phyloP scores from a whole-genome alignment of 2,113 vertebrate species.

The Zosterops japonicus region DNA sequence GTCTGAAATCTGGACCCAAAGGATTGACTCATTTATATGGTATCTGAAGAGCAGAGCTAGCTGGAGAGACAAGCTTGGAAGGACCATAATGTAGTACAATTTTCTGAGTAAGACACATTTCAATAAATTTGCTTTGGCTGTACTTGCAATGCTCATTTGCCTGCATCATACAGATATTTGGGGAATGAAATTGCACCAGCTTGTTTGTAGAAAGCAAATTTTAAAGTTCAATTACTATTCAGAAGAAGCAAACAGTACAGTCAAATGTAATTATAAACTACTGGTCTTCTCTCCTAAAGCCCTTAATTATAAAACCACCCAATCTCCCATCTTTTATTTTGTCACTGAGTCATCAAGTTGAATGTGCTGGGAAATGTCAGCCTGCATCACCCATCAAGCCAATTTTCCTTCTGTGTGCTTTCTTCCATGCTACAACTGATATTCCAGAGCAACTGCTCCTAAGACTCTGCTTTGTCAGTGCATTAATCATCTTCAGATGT shows the following conservation, averaged over 20 bases:
- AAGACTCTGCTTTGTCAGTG: not conserved
- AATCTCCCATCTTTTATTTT: not conserved
- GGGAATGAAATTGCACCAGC: not conserved
- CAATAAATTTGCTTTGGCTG: not conserved
- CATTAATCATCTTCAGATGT: not conserved
- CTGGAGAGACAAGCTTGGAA: too few relatives aligned
- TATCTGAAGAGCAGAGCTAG: too few relatives aligned
- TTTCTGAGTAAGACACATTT: not conserved
- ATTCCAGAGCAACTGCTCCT: not conserved
- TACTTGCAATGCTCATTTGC: not conserved
- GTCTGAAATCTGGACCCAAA: too few relatives aligned
- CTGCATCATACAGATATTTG: not conserved
- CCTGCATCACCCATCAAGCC: not conserved
- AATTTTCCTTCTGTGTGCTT: not conserved
- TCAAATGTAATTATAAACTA: not conserved
- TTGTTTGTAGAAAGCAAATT: not conserved
- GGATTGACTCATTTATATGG: too few relatives aligned
- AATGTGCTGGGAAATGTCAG: not conserved
- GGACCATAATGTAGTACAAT: not conserved
- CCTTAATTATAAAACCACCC: not conserved
- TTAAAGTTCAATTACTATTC: not conserved
- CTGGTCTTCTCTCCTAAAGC: not conserved
- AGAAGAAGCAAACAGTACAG: not conserved
- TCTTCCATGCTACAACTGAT: not conserved
- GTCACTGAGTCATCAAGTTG: not conserved